Conservation (phyloP, 2,797 vertebrate species). For the Lemur catta region DNA sequence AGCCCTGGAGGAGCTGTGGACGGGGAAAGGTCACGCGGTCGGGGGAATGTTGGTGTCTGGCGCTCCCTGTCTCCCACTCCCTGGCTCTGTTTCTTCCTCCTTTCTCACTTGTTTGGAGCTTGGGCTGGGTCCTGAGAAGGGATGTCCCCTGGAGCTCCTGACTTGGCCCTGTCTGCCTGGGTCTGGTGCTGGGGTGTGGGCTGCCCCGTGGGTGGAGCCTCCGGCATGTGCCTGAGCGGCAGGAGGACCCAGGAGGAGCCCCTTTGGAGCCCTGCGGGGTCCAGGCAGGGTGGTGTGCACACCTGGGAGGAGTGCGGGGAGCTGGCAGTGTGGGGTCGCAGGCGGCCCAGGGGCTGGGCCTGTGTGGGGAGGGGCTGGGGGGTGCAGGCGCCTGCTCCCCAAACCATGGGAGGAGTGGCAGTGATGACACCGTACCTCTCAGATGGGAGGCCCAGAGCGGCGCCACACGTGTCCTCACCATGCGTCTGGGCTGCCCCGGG, state of each 20-base stretch:
- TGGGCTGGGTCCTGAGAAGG: background rate
- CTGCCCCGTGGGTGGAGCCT: background rate
- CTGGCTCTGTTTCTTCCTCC: background rate
- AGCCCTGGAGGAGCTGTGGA: conserved; percentile 47
- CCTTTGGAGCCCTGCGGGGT: background rate
- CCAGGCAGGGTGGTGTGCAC: background rate
- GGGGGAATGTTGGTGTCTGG: background rate
- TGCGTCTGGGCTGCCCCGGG: background rate
- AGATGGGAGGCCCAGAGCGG: background rate
- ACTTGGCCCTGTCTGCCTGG: background rate
- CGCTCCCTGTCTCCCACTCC: background rate
- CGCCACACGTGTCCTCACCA: background rate
- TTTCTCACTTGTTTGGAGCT: background rate
- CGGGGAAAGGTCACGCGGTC: conserved; percentile 34
- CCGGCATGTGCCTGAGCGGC: background rate
- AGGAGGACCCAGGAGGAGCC: background rate
- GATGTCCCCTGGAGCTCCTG: background rate
- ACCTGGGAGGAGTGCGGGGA: background rate
- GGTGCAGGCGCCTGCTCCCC: background rate
- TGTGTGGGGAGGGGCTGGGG: rapidly evolving
- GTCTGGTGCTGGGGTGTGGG: background rate
- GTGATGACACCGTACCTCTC: background rate
- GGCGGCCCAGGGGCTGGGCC: background rate
- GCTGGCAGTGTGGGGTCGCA: background rate
- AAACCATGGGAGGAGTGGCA: background rate